Percentiles rank a stretch among this genome's conserved stretches.
Evolutionary conservation across 2,888 invertebrate species (phyloP).

Genomic region (Amblyjoppa proteus): DNA sequence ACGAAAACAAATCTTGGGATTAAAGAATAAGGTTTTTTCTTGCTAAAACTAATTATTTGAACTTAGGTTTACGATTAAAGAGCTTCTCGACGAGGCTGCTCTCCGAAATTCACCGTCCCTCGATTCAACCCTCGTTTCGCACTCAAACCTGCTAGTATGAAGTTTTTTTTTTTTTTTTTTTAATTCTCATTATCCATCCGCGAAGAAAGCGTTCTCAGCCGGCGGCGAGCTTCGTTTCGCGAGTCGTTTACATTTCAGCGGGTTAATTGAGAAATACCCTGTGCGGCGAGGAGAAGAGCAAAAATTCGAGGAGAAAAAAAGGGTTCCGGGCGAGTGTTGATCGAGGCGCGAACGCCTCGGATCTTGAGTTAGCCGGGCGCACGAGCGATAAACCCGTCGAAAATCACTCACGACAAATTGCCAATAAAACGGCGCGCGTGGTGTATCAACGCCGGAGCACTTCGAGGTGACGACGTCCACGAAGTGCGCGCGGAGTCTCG

Average conservation of each 20-base stretch:
- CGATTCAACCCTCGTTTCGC: conserved; percentile 21
- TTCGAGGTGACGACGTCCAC: background rate
- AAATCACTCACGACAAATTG: conserved; percentile 77
- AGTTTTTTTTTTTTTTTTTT: conserved; percentile 4
- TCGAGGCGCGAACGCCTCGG: conserved; percentile 13
- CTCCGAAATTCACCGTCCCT: background rate
- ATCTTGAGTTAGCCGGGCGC: conserved; percentile 45
- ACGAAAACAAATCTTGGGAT: too few species aligned
- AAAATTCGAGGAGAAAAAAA: conserved; percentile 30
- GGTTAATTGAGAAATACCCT: conserved; percentile 62
- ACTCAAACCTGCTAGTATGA: background rate
- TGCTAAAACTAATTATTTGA: too few species aligned
- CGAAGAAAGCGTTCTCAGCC: conserved; percentile 31
- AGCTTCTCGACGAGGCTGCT: background rate
- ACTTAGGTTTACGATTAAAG: background rate
- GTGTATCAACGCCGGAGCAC: conserved; percentile 16
- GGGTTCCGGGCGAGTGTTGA: conserved; percentile 19
- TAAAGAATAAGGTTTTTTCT: too few species aligned
- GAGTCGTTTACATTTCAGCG: conserved; percentile 9
- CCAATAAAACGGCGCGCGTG: conserved; percentile 72
- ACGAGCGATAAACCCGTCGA: conserved; percentile 73
- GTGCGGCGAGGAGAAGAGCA: conserved; percentile 3
- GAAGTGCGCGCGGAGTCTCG: background rate
- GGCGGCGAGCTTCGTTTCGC: background rate
- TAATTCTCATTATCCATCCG: background rate